A percentile compares a stretch with the other conserved stretches of the same genome.
These are phyloP conservation scores for Thera obeliscata DNA, from an alignment of 2,888 invertebrate species.

Conservation along the genomic window DNA sequence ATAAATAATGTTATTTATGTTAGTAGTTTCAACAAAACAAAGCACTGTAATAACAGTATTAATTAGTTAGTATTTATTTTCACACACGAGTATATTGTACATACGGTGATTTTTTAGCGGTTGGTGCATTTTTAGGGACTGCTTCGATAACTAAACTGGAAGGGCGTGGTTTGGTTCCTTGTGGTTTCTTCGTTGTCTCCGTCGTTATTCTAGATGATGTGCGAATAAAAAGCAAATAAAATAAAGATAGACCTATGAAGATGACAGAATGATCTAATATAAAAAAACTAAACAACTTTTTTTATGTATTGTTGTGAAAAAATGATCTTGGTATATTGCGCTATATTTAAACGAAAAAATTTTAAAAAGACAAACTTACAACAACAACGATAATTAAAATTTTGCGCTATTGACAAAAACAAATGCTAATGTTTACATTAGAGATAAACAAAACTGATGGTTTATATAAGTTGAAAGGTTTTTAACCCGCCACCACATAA, in stretches of 20 bases:
- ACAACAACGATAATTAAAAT: too few species aligned
- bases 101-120: slow-evolving; percentile 69
- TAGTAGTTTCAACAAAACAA: background rate
- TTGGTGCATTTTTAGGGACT: slow-evolving; percentile 60
- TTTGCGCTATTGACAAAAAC: too few species aligned
- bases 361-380: too few species aligned
- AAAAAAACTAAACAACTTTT: background rate
- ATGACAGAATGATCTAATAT: background rate
- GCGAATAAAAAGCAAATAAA: slow-evolving; percentile 46
- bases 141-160: slow-evolving; percentile 51
- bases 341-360: too few species aligned
- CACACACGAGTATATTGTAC: slow-evolving; percentile 52
- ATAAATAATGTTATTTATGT: background rate
- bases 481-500: slow-evolving; percentile 23
- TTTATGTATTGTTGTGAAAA: too few species aligned
- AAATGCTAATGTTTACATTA: too few species aligned
- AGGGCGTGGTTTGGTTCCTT: slow-evolving; percentile 54
- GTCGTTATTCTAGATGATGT: slow-evolving; percentile 68
- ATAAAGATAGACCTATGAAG: slow-evolving; percentile 6
- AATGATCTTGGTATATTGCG: too few species aligned
- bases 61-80: slow-evolving; percentile 46
- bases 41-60: slow-evolving; percentile 42
- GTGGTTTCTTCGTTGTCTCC: slow-evolving; percentile 65
- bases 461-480: slow-evolving; percentile 1
- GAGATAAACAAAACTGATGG: too few species aligned